Percentiles rank a stretch among this genome's conserved stretches.
Conservation (phyloP, 2,888 invertebrate genomes). For the Apamea crenata region DNA sequence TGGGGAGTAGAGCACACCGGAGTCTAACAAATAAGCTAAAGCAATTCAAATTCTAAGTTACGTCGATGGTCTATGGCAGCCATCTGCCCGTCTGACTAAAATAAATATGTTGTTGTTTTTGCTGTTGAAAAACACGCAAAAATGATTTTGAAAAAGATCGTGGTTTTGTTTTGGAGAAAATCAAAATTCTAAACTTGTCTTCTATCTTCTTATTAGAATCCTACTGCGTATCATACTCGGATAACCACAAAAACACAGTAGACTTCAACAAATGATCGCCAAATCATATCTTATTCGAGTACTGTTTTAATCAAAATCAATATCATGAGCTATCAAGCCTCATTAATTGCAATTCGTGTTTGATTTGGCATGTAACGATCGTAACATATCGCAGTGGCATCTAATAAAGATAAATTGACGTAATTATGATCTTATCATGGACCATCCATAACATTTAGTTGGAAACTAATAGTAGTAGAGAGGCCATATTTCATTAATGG, state of each 20-base stretch:
- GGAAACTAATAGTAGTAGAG: conserved; percentile 7
- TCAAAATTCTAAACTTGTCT: background rate
- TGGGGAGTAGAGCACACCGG: conserved; percentile 25
- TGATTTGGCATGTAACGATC: conserved; percentile 55
- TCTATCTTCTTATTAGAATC: background rate
- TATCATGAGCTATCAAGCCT: conserved; percentile 46
- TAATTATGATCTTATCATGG: conserved; percentile 50
- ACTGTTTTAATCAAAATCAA: conserved; percentile 52
- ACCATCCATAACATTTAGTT: conserved; percentile 43
- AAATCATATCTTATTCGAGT: conserved; percentile 1
- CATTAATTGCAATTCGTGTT: conserved; percentile 61
- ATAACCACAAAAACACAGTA: background rate
- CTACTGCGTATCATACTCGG: background rate
- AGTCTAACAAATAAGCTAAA: conserved; percentile 14
- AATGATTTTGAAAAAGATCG: background rate
- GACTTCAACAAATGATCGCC: background rate
- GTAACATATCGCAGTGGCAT: conserved; percentile 50
- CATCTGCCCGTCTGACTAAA: background rate
- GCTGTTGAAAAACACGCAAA: background rate
- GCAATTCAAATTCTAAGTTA: background rate
- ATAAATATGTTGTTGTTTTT: no score
- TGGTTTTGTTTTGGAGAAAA: background rate
- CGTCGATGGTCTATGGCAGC: no score
- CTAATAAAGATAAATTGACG: conserved; percentile 55
- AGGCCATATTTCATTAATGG: conserved; percentile 8